Percentiles rank a stretch among this genome's conserved stretches.
These are phyloP conservation scores for Phylloscopus trochiloides DNA, from an alignment of 2,113 vertebrate genomes.

Conservation along the genomic window DNA sequence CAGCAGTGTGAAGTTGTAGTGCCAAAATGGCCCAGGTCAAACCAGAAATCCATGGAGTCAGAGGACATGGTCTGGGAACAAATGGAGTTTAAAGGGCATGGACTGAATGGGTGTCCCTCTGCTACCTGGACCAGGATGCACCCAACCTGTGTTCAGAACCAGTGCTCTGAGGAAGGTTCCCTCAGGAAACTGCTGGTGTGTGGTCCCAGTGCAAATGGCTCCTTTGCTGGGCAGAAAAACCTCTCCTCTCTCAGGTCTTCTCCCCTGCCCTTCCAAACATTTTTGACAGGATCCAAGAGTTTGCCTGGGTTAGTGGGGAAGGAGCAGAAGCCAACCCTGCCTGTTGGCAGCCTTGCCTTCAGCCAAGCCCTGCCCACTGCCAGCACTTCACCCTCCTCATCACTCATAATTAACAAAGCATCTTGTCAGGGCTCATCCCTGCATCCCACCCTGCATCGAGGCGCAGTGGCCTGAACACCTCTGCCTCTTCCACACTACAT, in stretches of 20 bases:
- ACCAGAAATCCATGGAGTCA: neutral
- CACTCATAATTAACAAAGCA: neutral
- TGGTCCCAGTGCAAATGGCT: fast-evolving
- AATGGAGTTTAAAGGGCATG: neutral
- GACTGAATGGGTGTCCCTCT: neutral
- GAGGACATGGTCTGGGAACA: neutral
- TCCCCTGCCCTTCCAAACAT: neutral
- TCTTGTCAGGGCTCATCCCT: neutral
- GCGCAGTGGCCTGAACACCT: fast-evolving
- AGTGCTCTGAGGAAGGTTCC: neutral
- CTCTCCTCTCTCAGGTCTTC: neutral
- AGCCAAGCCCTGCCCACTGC: neutral
- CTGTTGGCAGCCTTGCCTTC: neutral
- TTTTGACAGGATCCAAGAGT: neutral
- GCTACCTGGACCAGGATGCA: neutral
- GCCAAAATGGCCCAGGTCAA: neutral
- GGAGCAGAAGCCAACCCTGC: neutral
- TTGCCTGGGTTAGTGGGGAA: neutral
- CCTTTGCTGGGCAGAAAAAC: neutral
- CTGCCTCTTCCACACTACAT: neutral
- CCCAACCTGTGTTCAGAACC: neutral
- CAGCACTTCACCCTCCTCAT: neutral
- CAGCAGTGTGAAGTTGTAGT: neutral
- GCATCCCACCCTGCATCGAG: neutral
- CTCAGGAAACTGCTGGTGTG: neutral